Base-by-base conservation (phyloP, 1,140 invertebrate genomes). In the Notospermus geniculatus region DNA sequence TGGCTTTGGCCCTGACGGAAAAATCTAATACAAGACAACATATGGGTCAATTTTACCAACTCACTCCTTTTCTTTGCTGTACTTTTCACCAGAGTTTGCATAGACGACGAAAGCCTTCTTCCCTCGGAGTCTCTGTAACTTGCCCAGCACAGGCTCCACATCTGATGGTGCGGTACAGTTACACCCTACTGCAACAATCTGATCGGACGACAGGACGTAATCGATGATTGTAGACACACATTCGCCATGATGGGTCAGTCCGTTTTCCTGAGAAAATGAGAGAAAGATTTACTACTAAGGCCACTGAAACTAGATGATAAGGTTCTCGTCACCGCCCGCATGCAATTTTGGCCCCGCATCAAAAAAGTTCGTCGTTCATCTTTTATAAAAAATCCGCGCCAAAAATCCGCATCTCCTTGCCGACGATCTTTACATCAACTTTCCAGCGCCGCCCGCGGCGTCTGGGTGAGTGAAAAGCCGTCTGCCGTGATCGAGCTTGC, bases 151-250 rank as follows among this genome's bases (percentile, higher is more conserved):
- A 1, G 83, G 73, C 0, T 75, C 73, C 2, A 90, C 84, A 69
- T 81, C 71, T 27, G 80, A 78, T 1, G 91, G 89, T 55, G 86
- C 80, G 1, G 91, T 84, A 78, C 94, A 97, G 78, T 97, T 97
- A 0, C 93, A 86, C 1, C 93, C 94, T 52, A 95, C 85, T 1
- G 87, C 92, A 36, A 89, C 81, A 36, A 91, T 82, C 76, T 91
- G 87, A 22, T 87, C 80, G 1, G 86, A 85, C 68, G 85, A 86
- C 27, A 68, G 54, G n/a, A 70, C 67, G 61, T 77, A 82, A 65
- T 84, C 76, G 1, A 86, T 86, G 4, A 86, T 84, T 59, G 85
- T 76, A 60, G 80, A 76, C 65, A 95, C 91, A 58, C 82, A 83
- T 69, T 92, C 91, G 4, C 91, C 91, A 68, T 75, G 64, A 41